phyloP scores from a whole-genome alignment of 2,113 vertebrate species.

The Sardina pilchardus region DNA sequence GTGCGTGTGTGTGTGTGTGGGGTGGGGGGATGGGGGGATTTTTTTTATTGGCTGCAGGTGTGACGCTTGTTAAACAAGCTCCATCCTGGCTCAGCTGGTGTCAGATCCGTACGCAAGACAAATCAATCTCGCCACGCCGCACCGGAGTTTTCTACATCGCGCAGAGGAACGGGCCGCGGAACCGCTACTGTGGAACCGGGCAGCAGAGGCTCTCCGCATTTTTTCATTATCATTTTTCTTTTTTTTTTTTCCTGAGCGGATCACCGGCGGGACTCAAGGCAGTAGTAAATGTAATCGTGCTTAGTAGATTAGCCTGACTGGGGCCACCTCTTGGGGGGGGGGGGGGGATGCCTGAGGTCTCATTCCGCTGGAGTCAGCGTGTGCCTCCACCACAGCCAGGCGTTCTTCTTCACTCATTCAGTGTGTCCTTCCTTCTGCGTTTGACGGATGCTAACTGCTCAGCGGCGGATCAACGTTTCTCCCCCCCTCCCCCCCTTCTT shows the following conservation, averaged over 20 bases:
- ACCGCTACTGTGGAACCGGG: background rate
- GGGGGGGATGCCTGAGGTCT: background rate
- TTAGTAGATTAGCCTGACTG: conserved; percentile 5
- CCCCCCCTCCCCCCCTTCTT: background rate
- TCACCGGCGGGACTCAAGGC: background rate
- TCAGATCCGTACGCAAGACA: conserved; percentile 50
- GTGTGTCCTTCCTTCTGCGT: background rate
- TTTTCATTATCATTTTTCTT: background rate
- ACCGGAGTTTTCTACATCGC: background rate
- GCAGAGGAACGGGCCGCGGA: background rate
- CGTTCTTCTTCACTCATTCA: background rate
- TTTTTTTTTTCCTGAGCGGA: background rate
- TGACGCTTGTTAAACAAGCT: conserved; percentile 67
- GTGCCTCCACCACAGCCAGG: background rate
- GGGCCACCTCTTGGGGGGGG: background rate
- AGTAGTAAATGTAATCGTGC: conserved; percentile 11
- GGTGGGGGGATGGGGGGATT: background rate
- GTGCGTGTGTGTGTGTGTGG: background rate
- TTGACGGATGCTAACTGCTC: background rate
- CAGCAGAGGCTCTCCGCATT: background rate
- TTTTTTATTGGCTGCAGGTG: conserved; percentile 65
- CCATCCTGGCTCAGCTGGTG: conserved; percentile 50
- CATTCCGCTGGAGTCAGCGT: background rate
- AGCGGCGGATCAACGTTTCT: background rate
- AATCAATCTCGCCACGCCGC: conserved; percentile 55